A percentile compares a stretch with the other conserved stretches of the same genome.
phyloP scores from a whole-genome alignment of 2,113 vertebrate genomes.

The Dicentrarchus labrax region DNA sequence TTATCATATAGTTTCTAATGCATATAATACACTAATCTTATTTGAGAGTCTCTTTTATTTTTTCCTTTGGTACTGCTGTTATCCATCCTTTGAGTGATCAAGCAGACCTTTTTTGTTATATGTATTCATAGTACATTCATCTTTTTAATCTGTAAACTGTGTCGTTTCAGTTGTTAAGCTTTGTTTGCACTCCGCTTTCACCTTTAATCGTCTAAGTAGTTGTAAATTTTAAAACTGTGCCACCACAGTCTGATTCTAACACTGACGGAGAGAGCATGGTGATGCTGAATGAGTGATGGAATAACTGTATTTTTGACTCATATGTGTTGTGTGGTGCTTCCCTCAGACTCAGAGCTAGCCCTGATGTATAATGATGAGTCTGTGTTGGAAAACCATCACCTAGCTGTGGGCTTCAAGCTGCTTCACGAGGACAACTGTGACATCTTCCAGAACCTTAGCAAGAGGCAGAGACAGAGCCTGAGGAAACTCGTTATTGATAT shows the following conservation, averaged over 20 bases:
- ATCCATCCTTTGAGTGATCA: too few species aligned
- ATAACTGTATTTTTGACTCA: neutral
- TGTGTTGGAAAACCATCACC: constrained; percentile 95
- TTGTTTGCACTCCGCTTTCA: too few species aligned
- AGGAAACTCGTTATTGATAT: constrained; percentile 97
- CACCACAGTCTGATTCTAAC: neutral
- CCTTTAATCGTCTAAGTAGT: neutral
- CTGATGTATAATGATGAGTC: constrained; percentile 98
- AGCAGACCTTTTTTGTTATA: too few species aligned
- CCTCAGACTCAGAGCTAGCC: constrained; percentile 93
- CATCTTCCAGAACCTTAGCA: constrained; percentile 95
- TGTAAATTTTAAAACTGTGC: neutral
- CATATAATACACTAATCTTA: constrained; percentile 4
- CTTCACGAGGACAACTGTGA: constrained; percentile 96
- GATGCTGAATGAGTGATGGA: neutral
- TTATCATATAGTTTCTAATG: neutral
- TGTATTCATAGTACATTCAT: neutral
- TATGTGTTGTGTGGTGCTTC: constrained; percentile 16
- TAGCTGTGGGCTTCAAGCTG: constrained; percentile 96
- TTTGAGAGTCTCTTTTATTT: neutral
- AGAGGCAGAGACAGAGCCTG: constrained; percentile 91
- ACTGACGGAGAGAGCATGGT: neutral
- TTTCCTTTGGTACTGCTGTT: too few species aligned
- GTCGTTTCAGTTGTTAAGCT: neutral
- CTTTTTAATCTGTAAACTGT: neutral